These are phyloP conservation scores for Agriopis marginaria DNA, from an alignment of 2,888 invertebrate species.

Conservation along the genomic window DNA sequence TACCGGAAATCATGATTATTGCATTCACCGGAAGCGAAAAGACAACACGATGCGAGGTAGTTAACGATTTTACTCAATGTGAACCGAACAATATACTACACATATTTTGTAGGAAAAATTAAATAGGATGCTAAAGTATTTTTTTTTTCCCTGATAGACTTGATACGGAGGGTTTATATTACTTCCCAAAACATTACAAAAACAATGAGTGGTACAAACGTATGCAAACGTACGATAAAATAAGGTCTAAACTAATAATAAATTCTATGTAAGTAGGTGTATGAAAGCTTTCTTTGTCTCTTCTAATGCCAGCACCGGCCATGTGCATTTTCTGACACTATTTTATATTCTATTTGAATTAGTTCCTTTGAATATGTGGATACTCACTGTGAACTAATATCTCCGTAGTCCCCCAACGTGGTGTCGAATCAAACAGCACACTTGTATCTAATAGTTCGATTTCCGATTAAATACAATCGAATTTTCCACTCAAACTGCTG, in stretches of 20 bases:
- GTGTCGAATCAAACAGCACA: constrained; percentile 13
- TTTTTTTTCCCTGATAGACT: no score
- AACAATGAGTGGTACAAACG: not conserved
- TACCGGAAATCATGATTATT: constrained; percentile 29
- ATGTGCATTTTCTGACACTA: not conserved
- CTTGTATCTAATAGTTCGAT: constrained; percentile 13
- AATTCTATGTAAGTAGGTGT: not conserved
- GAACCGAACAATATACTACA: not conserved
- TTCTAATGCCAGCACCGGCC: not conserved
- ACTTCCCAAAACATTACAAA: not conserved
- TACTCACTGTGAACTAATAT: constrained; percentile 58
- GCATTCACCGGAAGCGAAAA: constrained; percentile 31
- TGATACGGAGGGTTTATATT: no score
- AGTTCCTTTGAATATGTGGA: constrained; percentile 4
- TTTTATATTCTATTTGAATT: not conserved
- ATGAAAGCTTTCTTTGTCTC: not conserved
- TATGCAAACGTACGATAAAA: no score
- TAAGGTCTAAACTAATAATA: not conserved
- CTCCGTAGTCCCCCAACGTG: constrained; percentile 51
- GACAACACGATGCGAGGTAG: constrained; percentile 11
- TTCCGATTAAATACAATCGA: constrained; percentile 30
- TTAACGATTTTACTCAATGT: not conserved
- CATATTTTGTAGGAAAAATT: not conserved
- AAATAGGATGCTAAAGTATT: not conserved
- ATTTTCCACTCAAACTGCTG: constrained; percentile 46